Evolutionary conservation across 1,140 invertebrate species (phyloP), one percentile per base, ranked within the genome.

Genomic region (Hycleus phaleratus): DNA sequence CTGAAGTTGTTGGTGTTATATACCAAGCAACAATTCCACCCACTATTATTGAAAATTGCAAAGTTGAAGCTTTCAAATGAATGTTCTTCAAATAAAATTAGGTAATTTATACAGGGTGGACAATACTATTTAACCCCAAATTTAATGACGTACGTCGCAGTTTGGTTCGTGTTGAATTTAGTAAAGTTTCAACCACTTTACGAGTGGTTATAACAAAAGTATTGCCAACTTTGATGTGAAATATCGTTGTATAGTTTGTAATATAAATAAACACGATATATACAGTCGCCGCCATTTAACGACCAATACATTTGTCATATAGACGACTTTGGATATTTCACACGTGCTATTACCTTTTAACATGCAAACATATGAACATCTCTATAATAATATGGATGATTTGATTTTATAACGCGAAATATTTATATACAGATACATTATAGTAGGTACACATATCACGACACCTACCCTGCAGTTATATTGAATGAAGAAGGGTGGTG

Each of bases 391-490:
- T 32, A 32, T 32, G 32, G 50, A 59, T 49, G 58, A 59, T 59
- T 53, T 59, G 50, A 59, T 59, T 59, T 59, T 59, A 59, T 59
- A 54, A 59, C 51, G 50, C 51, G 58, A 59, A 59, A 53, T 59
- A 53, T 54, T 59, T 51, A 59, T 50, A 49, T 46, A 53, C 51
- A 9, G 40, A 53, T 45, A 53, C 49, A 38, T 43, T 43, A 43
- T 52, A 32, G 18, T 18, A 18, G 18, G 18, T 18, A 52, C 49
- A 52, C 43, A 46, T 45, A 45, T 53, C 51, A 53, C 46, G 51
- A 53, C 51, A 53, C 51, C 51, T 53, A 53, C 51, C 51, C 51
- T 12, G 51, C 51, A 46, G 51, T 45, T 53, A 53, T 42, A 53
- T 53, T 45, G 38, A 32, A 32, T 3, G 7, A 32, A 32, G 4